Conservation (phyloP, 2,888 invertebrate species). For the Lissocephala sabroskyi region DNA sequence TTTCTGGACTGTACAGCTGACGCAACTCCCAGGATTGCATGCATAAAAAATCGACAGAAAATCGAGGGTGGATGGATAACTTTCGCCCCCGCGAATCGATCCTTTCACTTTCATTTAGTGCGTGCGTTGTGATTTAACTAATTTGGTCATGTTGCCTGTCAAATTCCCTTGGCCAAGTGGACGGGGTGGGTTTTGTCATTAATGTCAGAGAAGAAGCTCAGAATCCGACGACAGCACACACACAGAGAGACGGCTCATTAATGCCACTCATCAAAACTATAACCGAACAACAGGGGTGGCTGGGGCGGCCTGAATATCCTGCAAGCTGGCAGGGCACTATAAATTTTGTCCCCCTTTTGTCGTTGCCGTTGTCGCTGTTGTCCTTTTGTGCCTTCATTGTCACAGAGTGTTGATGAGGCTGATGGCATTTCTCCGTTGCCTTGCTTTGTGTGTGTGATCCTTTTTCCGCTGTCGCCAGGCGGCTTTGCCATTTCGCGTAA, state of each 20-base stretch:
- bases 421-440: constrained; percentile 47
- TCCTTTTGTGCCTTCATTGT: too few species aligned
- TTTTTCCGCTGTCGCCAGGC: constrained; percentile 23
- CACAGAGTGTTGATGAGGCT: constrained; percentile 8
- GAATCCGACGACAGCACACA: constrained; percentile 32
- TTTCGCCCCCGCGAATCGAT: constrained; percentile 3
- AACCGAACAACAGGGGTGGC: constrained; percentile 37
- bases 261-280: constrained; percentile 62
- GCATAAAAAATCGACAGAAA: neutral
- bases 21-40: constrained; percentile 34
- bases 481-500: constrained; percentile 62
- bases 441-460: constrained; percentile 16
- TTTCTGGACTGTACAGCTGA: constrained; percentile 49
- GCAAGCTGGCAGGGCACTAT: too few species aligned
- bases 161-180: constrained; percentile 61
- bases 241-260: constrained; percentile 62
- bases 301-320: too few species aligned
- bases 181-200: constrained; percentile 55
- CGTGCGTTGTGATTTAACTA: constrained; percentile 55
- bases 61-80: constrained; percentile 14
- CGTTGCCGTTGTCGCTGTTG: too few species aligned
- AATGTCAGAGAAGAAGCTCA: constrained; percentile 47
- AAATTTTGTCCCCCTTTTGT: too few species aligned
- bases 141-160: constrained; percentile 59
- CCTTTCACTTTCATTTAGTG: neutral